Evolutionary conservation across 2,888 invertebrate species (phyloP).

Genomic region (Lepeophtheirus nordmannii): DNA sequence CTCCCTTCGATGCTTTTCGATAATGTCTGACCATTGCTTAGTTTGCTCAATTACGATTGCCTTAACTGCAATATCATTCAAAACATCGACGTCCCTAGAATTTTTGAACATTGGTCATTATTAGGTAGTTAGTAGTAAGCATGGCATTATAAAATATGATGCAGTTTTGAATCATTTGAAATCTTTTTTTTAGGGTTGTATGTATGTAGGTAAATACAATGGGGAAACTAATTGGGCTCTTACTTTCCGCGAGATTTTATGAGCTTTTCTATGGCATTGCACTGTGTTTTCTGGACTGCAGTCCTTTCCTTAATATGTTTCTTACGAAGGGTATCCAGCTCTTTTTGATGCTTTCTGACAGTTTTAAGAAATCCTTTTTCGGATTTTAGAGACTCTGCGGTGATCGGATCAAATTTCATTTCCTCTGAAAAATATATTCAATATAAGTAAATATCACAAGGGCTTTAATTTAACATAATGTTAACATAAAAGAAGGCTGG

Average conservation of each 20-base stretch:
- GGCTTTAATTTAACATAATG: neutral
- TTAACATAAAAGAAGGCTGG: neutral
- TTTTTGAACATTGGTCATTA: neutral
- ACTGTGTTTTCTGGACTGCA: slow-evolving; percentile 76
- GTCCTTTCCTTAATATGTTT: slow-evolving; percentile 82
- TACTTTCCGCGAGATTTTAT: slow-evolving; percentile 79
- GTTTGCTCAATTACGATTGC: slow-evolving; percentile 83
- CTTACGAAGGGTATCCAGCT: slow-evolving; percentile 75
- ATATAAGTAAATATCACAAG: neutral
- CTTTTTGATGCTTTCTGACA: slow-evolving; percentile 87
- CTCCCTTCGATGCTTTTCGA: slow-evolving; percentile 62
- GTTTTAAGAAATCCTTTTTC: slow-evolving; percentile 68
- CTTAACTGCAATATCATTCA: slow-evolving; percentile 28
- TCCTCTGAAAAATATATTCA: slow-evolving; percentile 33
- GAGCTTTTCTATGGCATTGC: slow-evolving; percentile 75
- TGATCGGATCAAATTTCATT: slow-evolving; percentile 75
- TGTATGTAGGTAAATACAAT: no score
- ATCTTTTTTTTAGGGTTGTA: no score
- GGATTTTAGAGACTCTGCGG: slow-evolving; percentile 63
- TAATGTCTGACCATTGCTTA: slow-evolving; percentile 84
- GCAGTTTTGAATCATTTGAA: no score
- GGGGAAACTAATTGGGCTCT: no score
- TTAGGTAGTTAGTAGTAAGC: no score
- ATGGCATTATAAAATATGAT: no score
- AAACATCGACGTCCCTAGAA: slow-evolving; percentile 20